These are phyloP conservation scores for Datnioides undecimradiatus DNA, from an alignment of 2,113 vertebrate species.

Conservation along the genomic window DNA sequence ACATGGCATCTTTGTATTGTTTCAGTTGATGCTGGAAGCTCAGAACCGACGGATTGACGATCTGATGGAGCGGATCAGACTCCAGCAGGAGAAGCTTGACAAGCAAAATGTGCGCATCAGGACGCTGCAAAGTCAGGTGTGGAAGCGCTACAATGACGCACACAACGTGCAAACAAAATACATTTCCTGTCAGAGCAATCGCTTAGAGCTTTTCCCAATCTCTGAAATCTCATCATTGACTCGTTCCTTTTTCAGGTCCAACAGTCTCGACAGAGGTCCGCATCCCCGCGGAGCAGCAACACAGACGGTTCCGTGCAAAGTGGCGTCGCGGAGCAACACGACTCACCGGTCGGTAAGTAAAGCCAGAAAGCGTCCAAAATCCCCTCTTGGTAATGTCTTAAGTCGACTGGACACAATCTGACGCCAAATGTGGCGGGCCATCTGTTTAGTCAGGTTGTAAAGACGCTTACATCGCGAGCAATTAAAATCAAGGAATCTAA, in stretches of 20 bases:
- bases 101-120: conserved; percentile 93
- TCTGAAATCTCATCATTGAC: neutral
- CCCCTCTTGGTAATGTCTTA: conserved; percentile 50
- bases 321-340: conserved; percentile 69
- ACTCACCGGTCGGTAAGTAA: conserved; percentile 81
- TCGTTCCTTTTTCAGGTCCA: conserved; percentile 65
- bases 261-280: conserved; percentile 59
- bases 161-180: neutral
- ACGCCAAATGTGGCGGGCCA: conserved; percentile 69
- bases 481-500: conserved; percentile 72
- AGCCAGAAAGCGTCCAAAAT: conserved; percentile 36
- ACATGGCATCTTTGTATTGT: neutral
- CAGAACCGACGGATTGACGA: conserved; percentile 91
- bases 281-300: conserved; percentile 38
- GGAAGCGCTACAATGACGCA: neutral
- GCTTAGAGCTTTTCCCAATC: accelerated
- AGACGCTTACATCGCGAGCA: conserved; percentile 75
- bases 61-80: conserved; percentile 89
- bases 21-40: conserved; percentile 87
- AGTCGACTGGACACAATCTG: conserved; percentile 53
- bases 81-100: conserved; percentile 93
- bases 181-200: neutral
- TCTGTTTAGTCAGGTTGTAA: conserved; percentile 60
- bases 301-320: conserved; percentile 39
- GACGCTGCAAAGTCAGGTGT: conserved; percentile 86